phyloP scores from a whole-genome alignment of 2,113 vertebrate genomes.

The Takifugu bimaculatus region DNA sequence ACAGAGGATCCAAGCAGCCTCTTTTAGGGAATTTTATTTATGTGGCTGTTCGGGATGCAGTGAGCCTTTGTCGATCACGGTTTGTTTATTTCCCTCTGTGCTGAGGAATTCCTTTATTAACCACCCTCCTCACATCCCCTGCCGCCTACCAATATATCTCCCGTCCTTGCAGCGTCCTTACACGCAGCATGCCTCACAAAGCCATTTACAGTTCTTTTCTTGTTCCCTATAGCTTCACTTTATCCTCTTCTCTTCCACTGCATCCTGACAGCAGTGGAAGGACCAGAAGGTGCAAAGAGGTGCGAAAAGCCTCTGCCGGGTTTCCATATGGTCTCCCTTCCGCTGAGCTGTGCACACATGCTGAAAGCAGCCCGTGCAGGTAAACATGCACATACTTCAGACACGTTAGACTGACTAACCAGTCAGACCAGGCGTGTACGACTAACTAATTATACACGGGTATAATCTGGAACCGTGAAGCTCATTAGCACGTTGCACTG shows the following conservation, averaged over 20 bases:
- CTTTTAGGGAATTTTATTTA: conserved; percentile 1
- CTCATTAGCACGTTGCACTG: no score
- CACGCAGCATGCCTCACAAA: conserved; percentile 43
- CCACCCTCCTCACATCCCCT: not conserved
- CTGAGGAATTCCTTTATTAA: conserved; percentile 3
- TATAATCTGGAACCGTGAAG: no score
- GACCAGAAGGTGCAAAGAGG: conserved; percentile 62
- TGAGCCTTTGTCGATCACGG: conserved; percentile 1
- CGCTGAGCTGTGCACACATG: conserved; percentile 6
- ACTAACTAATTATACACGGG: no score
- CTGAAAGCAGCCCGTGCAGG: conserved; percentile 5
- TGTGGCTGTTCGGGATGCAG: not conserved
- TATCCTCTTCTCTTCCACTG: conserved; percentile 5
- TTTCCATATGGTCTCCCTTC: conserved; percentile 48
- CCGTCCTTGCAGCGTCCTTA: conserved; percentile 57
- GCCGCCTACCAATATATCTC: not conserved
- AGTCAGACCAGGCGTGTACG: no score
- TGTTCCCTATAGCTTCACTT: conserved; percentile 17
- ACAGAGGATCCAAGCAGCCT: not conserved
- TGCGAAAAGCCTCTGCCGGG: conserved; percentile 62
- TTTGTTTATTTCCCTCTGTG: conserved; percentile 35
- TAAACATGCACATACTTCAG: not conserved
- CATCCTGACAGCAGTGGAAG: conserved; percentile 47
- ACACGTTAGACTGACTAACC: no score
- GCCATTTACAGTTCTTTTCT: conserved; percentile 47